Conservation (phyloP, 2,888 invertebrate species). For the Actias luna region DNA sequence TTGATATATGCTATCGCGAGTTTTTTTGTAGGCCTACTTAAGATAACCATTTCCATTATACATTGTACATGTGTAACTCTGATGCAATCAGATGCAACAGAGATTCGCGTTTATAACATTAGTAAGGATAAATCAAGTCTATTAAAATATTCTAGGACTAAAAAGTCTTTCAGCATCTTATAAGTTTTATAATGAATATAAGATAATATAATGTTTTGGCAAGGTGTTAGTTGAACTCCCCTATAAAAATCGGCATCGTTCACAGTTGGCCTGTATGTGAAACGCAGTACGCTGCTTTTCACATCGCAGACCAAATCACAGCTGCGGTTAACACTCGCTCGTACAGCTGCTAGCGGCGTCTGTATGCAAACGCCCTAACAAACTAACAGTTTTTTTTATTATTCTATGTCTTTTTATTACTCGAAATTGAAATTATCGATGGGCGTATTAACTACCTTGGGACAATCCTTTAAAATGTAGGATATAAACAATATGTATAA, state of each 20-base stretch:
- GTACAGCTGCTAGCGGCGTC: conserved; percentile 58
- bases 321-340: conserved; percentile 55
- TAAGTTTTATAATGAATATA: background rate
- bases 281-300: conserved; percentile 65
- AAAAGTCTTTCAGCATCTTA: background rate
- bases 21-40: too few species aligned
- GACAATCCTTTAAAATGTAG: background rate
- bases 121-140: background rate
- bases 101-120: too few species aligned
- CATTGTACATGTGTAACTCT: too few species aligned
- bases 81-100: background rate
- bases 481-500: background rate
- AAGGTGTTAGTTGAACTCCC: conserved; percentile 62
- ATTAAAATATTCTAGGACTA: background rate
- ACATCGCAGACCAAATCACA: conserved; percentile 64
- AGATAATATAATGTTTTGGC: conserved; percentile 23
- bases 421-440: conserved; percentile 22
- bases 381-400: conserved; percentile 77
- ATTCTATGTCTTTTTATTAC: conserved; percentile 30
- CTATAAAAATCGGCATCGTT: conserved; percentile 51
- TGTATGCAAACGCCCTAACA: conserved; percentile 79
- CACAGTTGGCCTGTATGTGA: conserved; percentile 61
- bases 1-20: too few species aligned
- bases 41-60: too few species aligned
- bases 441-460: conserved; percentile 26